These are phyloP conservation scores for Delphinus delphis DNA, from an alignment of 2,113 vertebrate species.

Conservation along the genomic window DNA sequence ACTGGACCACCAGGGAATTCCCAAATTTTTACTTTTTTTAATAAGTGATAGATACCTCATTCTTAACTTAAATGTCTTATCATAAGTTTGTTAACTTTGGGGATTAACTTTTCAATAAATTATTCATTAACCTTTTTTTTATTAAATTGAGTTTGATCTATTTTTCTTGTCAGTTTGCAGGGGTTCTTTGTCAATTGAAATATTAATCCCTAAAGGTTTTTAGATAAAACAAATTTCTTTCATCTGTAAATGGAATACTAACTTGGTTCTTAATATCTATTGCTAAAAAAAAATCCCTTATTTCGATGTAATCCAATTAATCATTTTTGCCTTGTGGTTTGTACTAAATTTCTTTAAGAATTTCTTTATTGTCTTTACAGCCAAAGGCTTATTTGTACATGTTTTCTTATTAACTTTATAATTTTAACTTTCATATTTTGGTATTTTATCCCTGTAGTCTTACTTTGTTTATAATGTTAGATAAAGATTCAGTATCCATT, in stretches of 20 bases:
- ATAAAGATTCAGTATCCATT: not conserved
- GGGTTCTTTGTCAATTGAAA: not conserved
- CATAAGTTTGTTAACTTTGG: not conserved
- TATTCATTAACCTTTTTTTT: not conserved
- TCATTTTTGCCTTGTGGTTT: not conserved
- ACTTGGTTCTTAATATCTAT: not conserved
- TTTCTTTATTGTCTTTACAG: not conserved
- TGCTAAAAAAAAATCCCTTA: not conserved
- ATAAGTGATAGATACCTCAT: not conserved
- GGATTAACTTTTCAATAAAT: conserved; percentile 12
- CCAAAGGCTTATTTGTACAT: not conserved
- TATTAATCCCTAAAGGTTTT: not conserved
- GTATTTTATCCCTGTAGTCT: not conserved
- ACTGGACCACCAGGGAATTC: not conserved
- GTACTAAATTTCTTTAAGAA: not conserved
- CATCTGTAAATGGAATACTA: not conserved
- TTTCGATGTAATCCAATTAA: not conserved
- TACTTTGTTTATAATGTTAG: not conserved
- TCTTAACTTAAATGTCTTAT: not conserved
- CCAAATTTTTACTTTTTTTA: not conserved
- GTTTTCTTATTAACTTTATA: not conserved
- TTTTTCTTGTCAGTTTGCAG: not conserved
- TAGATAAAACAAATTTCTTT: not conserved
- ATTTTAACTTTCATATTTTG: not conserved
- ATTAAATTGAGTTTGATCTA: not conserved